Evolutionary conservation across 2,797 vertebrate genomes (phyloP), one percentile per base, ranked within the genome.

Genomic region (Poliocrania exsul): DNA sequence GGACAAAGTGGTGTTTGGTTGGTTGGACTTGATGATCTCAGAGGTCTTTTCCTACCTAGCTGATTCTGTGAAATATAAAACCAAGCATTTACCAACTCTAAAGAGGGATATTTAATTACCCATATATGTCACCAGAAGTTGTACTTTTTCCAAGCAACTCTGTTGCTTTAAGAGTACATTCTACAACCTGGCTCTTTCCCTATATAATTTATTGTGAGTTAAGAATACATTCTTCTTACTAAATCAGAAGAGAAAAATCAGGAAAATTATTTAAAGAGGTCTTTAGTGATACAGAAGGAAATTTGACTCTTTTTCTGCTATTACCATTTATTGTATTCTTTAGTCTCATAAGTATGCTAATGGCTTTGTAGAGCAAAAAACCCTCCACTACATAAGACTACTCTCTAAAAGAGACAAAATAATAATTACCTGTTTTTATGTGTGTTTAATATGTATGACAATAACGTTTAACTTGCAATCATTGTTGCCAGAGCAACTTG

Each of bases 381-480:
- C 1, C 3, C n/a, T 78, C 57, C 26, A 78, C 12, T 18, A 58
- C 21, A 15, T 29, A 82, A 56, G n/a, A 64, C 7, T n/a, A 38
- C 35, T 49, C 53, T 81, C 37, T 67, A 40, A 81, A 90, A 89
- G 67, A 80, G 33, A 73, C 26, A 80, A 77, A 69, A n/a, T 25
- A 80, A 62, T 51, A 61, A 57, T 83, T 83, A 89, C 47, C 13
- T 87, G 26, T 0, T 38, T 90, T 93, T 64, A 60, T 78, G 50
- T 74, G 49, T 65, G 28, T 78, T 95, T 79, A 90, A 86, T 90
- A 84, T 77, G 28, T 79, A 96, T 33, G 73, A 64, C 66, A 91
- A 51, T 91, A 79, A 69, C 1, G 2, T 74, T 96, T 92, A 75
- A 60, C 66, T 92, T 70, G 47, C 33, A 88, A 21, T 69, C 33